Conservation (phyloP, 2,113 vertebrate genomes). For the Empidonax alnorum region DNA sequence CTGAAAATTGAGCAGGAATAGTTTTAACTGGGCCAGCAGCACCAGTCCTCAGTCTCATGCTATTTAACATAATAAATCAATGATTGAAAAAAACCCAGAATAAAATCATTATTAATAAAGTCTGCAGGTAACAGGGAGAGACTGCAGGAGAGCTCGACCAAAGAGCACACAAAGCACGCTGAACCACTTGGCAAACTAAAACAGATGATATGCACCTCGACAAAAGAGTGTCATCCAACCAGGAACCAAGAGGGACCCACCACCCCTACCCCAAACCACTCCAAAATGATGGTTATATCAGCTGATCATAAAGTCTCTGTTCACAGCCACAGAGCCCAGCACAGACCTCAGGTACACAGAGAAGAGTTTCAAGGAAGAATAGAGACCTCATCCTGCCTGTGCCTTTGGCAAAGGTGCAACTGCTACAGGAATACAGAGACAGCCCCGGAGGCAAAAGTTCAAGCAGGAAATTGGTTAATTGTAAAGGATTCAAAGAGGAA, state of each 20-base stretch:
- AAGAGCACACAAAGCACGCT: not conserved
- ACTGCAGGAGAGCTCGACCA: not conserved
- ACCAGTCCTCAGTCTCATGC: not conserved
- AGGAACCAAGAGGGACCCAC: not conserved
- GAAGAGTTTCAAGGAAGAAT: not conserved
- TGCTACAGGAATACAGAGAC: not conserved
- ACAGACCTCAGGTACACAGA: not conserved
- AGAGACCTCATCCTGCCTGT: not conserved
- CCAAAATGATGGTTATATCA: not conserved
- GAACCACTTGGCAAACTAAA: not conserved
- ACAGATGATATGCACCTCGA: not conserved
- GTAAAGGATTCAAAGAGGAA: slow-evolving; percentile 8
- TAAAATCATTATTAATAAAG: slow-evolving; percentile 50
- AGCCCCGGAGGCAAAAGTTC: not conserved
- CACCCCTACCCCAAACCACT: not conserved
- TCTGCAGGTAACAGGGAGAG: slow-evolving; percentile 8
- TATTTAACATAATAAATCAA: slow-evolving; percentile 48
- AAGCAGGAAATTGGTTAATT: slow-evolving; percentile 16
- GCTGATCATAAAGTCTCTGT: not conserved
- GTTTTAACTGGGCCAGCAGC: slow-evolving; percentile 19
- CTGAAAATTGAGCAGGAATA: slow-evolving; percentile 3
- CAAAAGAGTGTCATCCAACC: not conserved
- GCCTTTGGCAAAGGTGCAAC: not conserved
- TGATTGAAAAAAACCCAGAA: not conserved
- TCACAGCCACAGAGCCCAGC: not conserved